Evolutionary conservation across 1,140 invertebrate species (phyloP), one percentile per base, ranked within the genome.

Genomic region (Camponotus vicinus): DNA sequence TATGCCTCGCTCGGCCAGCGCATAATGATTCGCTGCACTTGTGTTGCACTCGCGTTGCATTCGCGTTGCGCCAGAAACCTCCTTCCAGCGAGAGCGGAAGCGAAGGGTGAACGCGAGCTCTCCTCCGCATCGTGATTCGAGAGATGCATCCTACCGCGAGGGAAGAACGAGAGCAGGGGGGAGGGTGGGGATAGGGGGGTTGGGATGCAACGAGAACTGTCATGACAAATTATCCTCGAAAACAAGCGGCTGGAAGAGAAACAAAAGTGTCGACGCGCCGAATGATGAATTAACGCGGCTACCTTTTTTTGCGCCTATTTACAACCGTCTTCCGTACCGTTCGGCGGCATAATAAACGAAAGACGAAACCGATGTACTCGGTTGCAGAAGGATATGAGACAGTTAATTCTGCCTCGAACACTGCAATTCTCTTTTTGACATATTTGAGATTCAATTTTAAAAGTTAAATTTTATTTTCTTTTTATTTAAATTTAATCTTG

Each of bases 161-260:
- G 11, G 67, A 37, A 32, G 34, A 57, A 32, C 37, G 78, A 57
- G 34, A 13, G 34, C 27, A 21, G 4, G 49, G 8, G 40, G 4
- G 40, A 8, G 40, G 40, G 7, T 6, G 40, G 37, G 37, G 37
- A 9, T 9, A 8, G 40, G 42, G 45, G 18, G 32, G 32, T 45
- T 27, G 32, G 55, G 59, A 63, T 21, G 73, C 70, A 69, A 82
- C 55, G 78, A 18, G 34, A 61, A 21, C 79, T 40, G 55, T 57
- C n/a, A 15, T 88, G 87, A 88, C 86, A 88, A 88, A 88, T 88
- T 88, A 77, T 83, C 79, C 64, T 77, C 71, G 86, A 77, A 88
- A 88, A 88, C 79, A 63, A 64, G 32, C 40, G 64, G 27, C 42
- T 52, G 59, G 69, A 88, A 70, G 49, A 85, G 55, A 64, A 89